These are phyloP conservation scores for Nephrocerus scutellatus DNA, from an alignment of 2,888 invertebrate genomes.

Conservation along the genomic window DNA sequence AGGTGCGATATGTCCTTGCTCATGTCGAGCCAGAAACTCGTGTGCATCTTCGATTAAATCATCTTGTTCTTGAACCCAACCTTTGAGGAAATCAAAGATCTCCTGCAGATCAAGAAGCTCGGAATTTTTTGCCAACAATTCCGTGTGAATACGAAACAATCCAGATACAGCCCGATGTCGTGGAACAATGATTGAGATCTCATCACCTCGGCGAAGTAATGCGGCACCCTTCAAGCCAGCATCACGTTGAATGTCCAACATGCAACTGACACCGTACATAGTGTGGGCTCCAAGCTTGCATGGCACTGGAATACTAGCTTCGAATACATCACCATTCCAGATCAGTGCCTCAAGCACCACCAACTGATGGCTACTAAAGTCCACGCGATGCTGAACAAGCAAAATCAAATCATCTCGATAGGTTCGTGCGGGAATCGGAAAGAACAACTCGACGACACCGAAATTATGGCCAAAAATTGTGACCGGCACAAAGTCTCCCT, in stretches of 20 bases:
- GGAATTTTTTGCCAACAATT: slow-evolving; percentile 36
- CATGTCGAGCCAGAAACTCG: slow-evolving; percentile 15
- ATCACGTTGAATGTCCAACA: slow-evolving; percentile 39
- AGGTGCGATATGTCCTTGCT: not conserved
- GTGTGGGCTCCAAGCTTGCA: slow-evolving; percentile 34
- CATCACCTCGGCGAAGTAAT: slow-evolving; percentile 28
- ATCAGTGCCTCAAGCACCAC: slow-evolving; percentile 42
- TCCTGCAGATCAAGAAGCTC: slow-evolving; percentile 38
- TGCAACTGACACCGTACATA: slow-evolving; percentile 36
- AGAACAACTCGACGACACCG: slow-evolving; percentile 39
- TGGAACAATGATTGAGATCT: slow-evolving; percentile 40
- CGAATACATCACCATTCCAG: slow-evolving; percentile 46
- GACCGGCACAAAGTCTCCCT: slow-evolving; percentile 37
- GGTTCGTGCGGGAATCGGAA: slow-evolving; percentile 41
- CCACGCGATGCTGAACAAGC: slow-evolving; percentile 45
- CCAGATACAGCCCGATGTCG: slow-evolving; percentile 37
- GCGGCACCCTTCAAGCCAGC: slow-evolving; percentile 38
- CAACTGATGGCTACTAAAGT: slow-evolving; percentile 39
- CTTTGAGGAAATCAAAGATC: slow-evolving; percentile 32
- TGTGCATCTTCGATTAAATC: slow-evolving; percentile 26
- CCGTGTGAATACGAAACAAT: slow-evolving; percentile 35
- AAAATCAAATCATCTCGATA: slow-evolving; percentile 46
- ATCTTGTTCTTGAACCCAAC: slow-evolving; percentile 36
- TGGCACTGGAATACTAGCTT: slow-evolving; percentile 36
- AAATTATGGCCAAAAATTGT: slow-evolving; percentile 42